phyloP scores from a whole-genome alignment of 2,113 vertebrate genomes.

The Callipepla californica region DNA sequence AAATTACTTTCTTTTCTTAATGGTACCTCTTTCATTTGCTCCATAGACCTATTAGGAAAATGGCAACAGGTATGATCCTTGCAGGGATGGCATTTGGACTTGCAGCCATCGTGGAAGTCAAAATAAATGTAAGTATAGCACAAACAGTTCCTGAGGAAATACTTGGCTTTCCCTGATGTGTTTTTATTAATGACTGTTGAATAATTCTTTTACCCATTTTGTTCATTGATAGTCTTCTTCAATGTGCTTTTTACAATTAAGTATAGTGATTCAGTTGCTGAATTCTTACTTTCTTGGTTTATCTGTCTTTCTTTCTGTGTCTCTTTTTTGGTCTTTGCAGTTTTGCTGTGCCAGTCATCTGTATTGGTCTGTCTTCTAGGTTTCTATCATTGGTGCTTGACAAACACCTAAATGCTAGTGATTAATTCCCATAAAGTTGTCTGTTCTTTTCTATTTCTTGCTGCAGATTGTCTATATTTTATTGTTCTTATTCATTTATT shows the following conservation, averaged over 20 bases:
- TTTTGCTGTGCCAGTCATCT: constrained; percentile 57
- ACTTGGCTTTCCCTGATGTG: neutral
- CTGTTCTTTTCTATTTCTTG: constrained; percentile 49
- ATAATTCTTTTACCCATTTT: neutral
- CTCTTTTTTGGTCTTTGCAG: constrained; percentile 48
- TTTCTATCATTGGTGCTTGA: constrained; percentile 38
- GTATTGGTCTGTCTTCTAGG: constrained; percentile 54
- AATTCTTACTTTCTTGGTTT: constrained; percentile 30
- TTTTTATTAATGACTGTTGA: neutral
- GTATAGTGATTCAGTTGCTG: neutral
- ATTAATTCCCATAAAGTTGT: constrained; percentile 63
- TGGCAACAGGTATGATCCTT: constrained; percentile 92
- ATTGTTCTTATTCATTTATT: neutral
- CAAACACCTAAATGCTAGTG: constrained; percentile 62
- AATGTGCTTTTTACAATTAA: neutral
- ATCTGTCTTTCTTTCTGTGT: neutral
- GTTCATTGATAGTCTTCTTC: neutral
- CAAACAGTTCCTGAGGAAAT: neutral
- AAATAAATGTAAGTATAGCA: constrained; percentile 85
- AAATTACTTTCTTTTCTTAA: constrained; percentile 19
- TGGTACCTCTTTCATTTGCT: constrained; percentile 43
- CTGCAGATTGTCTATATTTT: constrained; percentile 17
- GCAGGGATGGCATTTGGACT: constrained; percentile 89
- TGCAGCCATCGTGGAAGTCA: constrained; percentile 89
- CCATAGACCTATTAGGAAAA: constrained; percentile 90